Evolutionary conservation across 2,797 vertebrate species (phyloP).

Genomic region (Eulemur coronatus): DNA sequence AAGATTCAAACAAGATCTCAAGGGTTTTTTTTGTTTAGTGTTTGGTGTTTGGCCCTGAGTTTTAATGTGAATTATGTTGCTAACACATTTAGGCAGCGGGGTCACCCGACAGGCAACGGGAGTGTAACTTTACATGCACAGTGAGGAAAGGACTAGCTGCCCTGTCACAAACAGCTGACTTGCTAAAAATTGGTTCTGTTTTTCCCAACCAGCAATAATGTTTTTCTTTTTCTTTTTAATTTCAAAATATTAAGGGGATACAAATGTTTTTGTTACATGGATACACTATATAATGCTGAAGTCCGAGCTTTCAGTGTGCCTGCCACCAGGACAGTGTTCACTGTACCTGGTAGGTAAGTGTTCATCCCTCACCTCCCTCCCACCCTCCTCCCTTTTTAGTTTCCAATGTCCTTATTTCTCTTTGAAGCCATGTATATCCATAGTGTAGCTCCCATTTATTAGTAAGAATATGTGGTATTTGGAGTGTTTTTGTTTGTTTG

Average conservation of each 20-base stretch:
- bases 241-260: not conserved
- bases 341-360: not conserved
- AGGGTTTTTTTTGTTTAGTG: not conserved
- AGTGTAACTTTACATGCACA: conserved; percentile 59
- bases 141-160: conserved; percentile 35
- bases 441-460: not conserved
- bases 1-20: not conserved
- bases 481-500: not conserved
- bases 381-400: not conserved
- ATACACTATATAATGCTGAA: not conserved
- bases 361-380: not conserved
- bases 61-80: conserved; percentile 62
- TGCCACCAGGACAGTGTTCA: not conserved
- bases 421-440: not conserved
- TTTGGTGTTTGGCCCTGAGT: not conserved
- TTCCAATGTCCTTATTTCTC: not conserved
- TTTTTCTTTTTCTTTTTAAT: conserved; percentile 51
- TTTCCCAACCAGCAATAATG: conserved; percentile 9
- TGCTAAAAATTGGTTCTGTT: conserved; percentile 27
- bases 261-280: not conserved
- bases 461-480: not conserved
- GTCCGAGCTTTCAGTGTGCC: not conserved
- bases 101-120: conserved; percentile 18
- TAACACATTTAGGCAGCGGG: conserved; percentile 22
- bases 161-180: conserved; percentile 39